Conservation (phyloP, 2,797 vertebrate species). For the Anisognathus igniventris region DNA sequence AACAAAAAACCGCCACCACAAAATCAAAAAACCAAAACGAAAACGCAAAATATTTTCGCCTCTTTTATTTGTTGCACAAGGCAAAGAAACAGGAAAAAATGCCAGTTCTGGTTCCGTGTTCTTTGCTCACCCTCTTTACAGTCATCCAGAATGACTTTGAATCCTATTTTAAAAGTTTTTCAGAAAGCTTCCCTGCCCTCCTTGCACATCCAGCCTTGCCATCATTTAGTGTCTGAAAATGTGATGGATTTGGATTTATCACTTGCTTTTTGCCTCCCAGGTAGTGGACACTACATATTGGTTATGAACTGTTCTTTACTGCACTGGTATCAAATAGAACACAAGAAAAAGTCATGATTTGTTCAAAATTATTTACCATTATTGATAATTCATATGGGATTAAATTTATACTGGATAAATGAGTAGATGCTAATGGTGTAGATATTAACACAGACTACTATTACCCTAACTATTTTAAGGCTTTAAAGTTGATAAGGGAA, state of each 20-base stretch:
- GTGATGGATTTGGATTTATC: not conserved
- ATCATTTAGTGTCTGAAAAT: not conserved
- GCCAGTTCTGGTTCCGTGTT: not conserved
- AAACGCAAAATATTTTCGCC: not conserved
- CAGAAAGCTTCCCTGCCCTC: not conserved
- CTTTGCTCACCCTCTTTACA: not conserved
- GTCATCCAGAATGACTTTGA: not conserved
- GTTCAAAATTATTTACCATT: not conserved
- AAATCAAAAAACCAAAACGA: not conserved
- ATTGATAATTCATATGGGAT: not conserved
- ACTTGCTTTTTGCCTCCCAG: not conserved
- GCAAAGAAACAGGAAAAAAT: not conserved
- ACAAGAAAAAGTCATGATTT: not conserved
- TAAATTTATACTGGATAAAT: not conserved
- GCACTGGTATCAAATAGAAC: not conserved
- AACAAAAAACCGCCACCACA: too few species aligned
- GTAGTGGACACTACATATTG: not conserved
- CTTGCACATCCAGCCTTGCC: not conserved
- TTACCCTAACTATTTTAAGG: not conserved
- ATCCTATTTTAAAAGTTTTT: not conserved
- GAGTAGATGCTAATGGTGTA: not conserved
- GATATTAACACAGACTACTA: not conserved
- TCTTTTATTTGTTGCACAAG: not conserved
- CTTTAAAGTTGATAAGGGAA: not conserved
- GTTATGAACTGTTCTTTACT: not conserved